Evolutionary conservation across 2,797 vertebrate genomes (phyloP).

Genomic region (Artibeus jamaicensis): DNA sequence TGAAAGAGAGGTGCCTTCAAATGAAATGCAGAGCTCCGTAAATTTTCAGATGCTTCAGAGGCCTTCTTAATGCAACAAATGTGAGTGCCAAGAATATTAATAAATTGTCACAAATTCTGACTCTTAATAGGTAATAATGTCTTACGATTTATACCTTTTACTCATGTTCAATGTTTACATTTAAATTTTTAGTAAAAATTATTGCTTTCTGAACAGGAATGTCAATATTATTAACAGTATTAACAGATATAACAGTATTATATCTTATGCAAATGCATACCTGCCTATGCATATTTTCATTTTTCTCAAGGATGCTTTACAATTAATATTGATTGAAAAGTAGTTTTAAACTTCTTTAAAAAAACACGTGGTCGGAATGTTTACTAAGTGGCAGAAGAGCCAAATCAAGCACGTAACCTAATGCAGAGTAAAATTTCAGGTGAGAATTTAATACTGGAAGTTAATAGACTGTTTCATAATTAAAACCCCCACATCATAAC

Average conservation of each 20-base stretch:
- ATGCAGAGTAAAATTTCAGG: background rate
- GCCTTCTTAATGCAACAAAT: background rate
- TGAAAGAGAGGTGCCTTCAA: background rate
- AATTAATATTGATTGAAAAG: background rate
- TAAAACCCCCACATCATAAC: background rate
- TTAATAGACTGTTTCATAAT: background rate
- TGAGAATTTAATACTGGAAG: background rate
- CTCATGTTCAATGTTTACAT: background rate
- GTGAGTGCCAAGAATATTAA: background rate
- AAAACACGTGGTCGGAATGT: background rate
- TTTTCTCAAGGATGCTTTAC: background rate
- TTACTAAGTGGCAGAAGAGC: background rate
- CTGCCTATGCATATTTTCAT: background rate
- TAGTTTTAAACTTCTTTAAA: conserved; percentile 2
- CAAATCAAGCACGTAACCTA: background rate
- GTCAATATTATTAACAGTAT: background rate
- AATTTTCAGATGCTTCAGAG: background rate
- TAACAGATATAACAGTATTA: background rate
- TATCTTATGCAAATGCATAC: background rate
- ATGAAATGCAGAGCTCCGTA: background rate
- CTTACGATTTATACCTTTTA: background rate
- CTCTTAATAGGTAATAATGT: background rate
- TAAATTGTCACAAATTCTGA: background rate
- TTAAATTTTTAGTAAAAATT: background rate
- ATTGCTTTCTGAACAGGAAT: background rate